These are phyloP conservation scores for Yponomeuta plumbellus DNA, from an alignment of 2,888 invertebrate species.

Conservation along the genomic window DNA sequence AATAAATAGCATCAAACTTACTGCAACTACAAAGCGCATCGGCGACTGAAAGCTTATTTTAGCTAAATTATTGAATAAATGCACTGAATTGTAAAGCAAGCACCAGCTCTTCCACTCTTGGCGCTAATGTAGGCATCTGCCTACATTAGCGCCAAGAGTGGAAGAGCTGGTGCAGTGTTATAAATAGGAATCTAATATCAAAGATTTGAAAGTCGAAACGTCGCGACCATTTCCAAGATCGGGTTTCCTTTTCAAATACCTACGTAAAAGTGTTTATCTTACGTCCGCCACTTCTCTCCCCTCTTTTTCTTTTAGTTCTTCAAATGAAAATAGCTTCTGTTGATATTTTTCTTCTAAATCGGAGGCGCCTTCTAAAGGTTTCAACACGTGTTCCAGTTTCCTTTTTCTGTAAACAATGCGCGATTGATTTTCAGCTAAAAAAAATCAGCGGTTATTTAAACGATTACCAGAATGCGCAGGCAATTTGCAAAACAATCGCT, in stretches of 20 bases:
- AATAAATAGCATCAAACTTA: too few species aligned
- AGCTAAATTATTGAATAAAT: too few species aligned
- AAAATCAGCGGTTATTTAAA: neutral
- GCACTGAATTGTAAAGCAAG: too few species aligned
- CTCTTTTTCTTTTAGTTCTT: slow-evolving; percentile 54
- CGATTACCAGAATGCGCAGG: neutral
- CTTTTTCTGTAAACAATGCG: slow-evolving; percentile 44
- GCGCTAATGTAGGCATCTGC: too few species aligned
- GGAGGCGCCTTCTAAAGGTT: slow-evolving; percentile 47
- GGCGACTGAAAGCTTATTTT: too few species aligned
- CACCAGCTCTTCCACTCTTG: too few species aligned
- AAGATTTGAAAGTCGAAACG: too few species aligned
- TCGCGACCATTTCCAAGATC: neutral
- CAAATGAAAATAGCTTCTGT: slow-evolving; percentile 49
- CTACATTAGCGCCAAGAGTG: too few species aligned
- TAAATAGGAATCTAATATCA: too few species aligned
- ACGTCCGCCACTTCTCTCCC: slow-evolving; percentile 58
- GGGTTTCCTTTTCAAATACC: neutral
- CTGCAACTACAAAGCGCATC: too few species aligned
- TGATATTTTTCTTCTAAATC: slow-evolving; percentile 68
- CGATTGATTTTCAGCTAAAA: neutral
- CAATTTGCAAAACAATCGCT: too few species aligned
- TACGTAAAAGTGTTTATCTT: slow-evolving; percentile 24
- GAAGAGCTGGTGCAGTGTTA: too few species aligned
- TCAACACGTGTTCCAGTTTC: slow-evolving; percentile 63